These are phyloP conservation scores for Myanophis thanlyinensis DNA, from an alignment of 2,113 vertebrate genomes.

Conservation along the genomic window DNA sequence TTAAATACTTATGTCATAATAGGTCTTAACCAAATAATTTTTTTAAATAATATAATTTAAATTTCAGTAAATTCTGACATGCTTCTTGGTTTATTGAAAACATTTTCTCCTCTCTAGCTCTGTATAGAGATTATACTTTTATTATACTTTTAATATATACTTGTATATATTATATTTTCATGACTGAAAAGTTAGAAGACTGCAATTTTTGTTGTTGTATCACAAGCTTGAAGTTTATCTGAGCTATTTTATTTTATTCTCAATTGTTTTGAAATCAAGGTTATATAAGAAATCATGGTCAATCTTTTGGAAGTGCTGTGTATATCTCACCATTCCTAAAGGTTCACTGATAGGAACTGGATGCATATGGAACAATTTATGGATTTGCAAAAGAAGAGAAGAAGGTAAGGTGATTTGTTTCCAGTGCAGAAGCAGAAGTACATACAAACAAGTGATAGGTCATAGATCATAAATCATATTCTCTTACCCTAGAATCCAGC, in stretches of 20 bases:
- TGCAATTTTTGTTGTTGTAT: neutral
- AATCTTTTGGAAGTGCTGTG: neutral
- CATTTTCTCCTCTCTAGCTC: neutral
- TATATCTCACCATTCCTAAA: neutral
- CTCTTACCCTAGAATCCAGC: neutral
- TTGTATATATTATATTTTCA: neutral
- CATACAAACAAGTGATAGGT: neutral
- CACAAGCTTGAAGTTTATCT: neutral
- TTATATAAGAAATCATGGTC: neutral
- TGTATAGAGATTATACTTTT: neutral
- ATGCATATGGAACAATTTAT: neutral
- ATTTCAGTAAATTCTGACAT: neutral
- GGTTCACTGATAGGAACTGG: neutral
- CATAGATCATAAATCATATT: neutral
- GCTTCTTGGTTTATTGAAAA: neutral
- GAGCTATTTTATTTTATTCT: neutral
- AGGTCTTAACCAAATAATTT: neutral
- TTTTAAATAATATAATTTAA: neutral
- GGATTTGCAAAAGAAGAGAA: constrained; percentile 33
- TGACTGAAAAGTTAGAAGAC: neutral
- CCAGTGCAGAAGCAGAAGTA: neutral
- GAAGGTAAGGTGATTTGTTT: constrained; percentile 9
- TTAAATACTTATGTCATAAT: neutral
- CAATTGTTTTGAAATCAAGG: constrained; percentile 4
- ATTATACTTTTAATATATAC: neutral